These are phyloP conservation scores for Mylabris sibirica DNA, from an alignment of 2,888 invertebrate genomes.

Conservation along the genomic window DNA sequence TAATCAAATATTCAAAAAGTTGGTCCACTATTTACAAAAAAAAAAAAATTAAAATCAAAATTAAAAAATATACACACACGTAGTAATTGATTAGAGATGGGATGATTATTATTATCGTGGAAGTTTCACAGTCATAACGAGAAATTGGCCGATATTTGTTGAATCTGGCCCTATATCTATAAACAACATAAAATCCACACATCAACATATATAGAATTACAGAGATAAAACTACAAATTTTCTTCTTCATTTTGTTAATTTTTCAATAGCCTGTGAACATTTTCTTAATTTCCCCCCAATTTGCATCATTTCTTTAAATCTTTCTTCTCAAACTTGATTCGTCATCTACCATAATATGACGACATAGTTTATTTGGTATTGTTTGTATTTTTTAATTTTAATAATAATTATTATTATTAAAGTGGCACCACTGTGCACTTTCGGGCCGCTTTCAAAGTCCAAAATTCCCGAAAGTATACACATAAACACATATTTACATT, in stretches of 20 bases:
- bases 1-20: slow-evolving; percentile 42
- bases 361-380: slow-evolving; percentile 16
- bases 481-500: background rate
- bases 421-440: background rate
- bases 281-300: background rate
- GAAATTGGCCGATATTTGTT: slow-evolving; percentile 1
- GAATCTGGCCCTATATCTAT: slow-evolving; percentile 26
- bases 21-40: slow-evolving; percentile 62
- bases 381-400: no score
- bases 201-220: slow-evolving; percentile 47
- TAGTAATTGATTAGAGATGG: background rate
- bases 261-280: background rate
- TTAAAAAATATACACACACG: slow-evolving; percentile 4
- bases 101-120: background rate
- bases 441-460: background rate
- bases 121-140: slow-evolving; percentile 10
- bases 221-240: slow-evolving; percentile 43
- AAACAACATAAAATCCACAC: slow-evolving; percentile 52
- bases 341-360: slow-evolving; percentile 8
- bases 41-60: slow-evolving; percentile 41
- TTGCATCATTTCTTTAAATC: background rate
- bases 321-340: background rate
- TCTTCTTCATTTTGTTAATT: background rate
- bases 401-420: no score
- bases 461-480: background rate